Evolutionary conservation across 2,113 vertebrate genomes (phyloP).

Genomic region (Tinamus guttatus): DNA sequence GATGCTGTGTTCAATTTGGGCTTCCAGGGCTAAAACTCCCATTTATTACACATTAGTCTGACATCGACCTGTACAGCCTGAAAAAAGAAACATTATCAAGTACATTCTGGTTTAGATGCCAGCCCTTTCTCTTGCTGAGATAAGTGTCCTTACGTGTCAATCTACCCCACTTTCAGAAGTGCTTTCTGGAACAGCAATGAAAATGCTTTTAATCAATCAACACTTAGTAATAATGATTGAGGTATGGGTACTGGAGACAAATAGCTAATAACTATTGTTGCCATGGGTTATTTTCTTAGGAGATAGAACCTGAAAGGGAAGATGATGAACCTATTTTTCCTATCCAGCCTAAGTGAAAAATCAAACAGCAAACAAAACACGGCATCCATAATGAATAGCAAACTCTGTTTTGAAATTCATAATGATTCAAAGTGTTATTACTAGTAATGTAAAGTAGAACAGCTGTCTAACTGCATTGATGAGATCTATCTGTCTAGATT

Average conservation of each 20-base stretch:
- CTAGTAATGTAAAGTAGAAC: constrained; percentile 31
- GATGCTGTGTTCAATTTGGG: background rate
- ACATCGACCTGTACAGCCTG: background rate
- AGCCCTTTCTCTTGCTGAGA: background rate
- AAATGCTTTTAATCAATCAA: constrained; percentile 42
- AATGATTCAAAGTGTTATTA: constrained; percentile 48
- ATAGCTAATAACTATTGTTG: constrained; percentile 16
- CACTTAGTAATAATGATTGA: background rate
- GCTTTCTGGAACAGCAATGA: background rate
- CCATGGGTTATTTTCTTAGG: constrained; percentile 34
- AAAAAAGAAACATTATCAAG: background rate
- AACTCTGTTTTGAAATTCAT: constrained; percentile 37
- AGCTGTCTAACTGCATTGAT: constrained; percentile 13
- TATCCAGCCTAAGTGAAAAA: constrained; percentile 46
- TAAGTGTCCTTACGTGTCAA: background rate
- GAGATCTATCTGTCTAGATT: constrained; percentile 39
- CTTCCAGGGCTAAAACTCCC: background rate
- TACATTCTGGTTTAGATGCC: background rate
- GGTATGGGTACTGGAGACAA: background rate
- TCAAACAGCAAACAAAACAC: constrained; percentile 18
- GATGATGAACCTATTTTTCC: constrained; percentile 47
- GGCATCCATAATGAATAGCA: constrained; percentile 39
- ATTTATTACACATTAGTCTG: background rate
- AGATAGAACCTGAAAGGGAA: constrained; percentile 33
- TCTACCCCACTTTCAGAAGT: background rate